Conservation (phyloP, 2,797 vertebrate species). For the Parauchenoglanis ngamensis region DNA sequence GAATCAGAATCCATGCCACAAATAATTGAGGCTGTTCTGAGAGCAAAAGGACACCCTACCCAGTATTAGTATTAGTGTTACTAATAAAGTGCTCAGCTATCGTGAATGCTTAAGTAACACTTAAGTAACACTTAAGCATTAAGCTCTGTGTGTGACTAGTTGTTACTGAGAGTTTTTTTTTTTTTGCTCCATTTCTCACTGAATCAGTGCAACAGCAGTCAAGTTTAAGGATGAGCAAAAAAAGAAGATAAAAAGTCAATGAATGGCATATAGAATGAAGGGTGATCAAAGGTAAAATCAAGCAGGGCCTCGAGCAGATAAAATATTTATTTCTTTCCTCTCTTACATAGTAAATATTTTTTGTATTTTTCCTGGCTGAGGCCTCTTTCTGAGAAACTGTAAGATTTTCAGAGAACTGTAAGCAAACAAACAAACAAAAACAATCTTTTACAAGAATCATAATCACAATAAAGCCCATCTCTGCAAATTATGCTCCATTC, state of each 20-base stretch:
- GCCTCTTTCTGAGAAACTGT: background rate
- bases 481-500: background rate
- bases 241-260: background rate
- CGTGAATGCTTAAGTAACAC: background rate
- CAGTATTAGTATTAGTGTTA: background rate
- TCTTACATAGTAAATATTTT: background rate
- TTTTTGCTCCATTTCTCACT: background rate
- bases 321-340: slow-evolving; percentile 36
- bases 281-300: slow-evolving; percentile 45
- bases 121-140: background rate
- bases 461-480: background rate
- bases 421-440: background rate
- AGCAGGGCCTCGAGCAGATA: background rate
- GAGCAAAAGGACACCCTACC: background rate
- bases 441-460: background rate
- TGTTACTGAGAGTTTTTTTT: background rate
- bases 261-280: slow-evolving; percentile 21
- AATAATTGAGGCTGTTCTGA: background rate
- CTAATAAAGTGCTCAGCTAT: background rate
- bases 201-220: background rate
- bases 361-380: background rate
- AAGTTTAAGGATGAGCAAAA: background rate
- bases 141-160: background rate
- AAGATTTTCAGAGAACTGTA: background rate
- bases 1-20: background rate